Percentiles rank a stretch among this genome's conserved stretches.
These are phyloP conservation scores for Microcebus griseorufus DNA, from an alignment of 2,113 vertebrate species.

Conservation along the genomic window DNA sequence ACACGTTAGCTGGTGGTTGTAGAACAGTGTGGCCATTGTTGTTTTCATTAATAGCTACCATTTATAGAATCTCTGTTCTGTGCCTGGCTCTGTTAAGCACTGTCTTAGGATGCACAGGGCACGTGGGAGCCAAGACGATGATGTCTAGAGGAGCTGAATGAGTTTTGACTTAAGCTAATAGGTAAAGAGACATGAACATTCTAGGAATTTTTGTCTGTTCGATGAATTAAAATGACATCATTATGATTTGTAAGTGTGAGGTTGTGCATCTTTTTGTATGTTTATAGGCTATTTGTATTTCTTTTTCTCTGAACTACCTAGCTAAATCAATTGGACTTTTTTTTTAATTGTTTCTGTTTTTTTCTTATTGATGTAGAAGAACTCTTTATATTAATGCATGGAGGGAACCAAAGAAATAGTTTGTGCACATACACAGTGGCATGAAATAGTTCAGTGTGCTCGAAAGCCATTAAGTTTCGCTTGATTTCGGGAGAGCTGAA, in stretches of 20 bases:
- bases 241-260: neutral
- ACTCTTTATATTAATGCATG: neutral
- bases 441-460: neutral
- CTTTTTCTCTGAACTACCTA: neutral
- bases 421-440: neutral
- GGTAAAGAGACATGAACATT: neutral
- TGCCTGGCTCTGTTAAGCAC: neutral
- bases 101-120: neutral
- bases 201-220: neutral
- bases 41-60: neutral
- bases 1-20: neutral
- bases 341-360: neutral
- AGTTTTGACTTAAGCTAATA: neutral
- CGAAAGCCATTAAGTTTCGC: too few relatives aligned
- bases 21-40: neutral
- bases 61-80: neutral
- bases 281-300: neutral
- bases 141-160: neutral
- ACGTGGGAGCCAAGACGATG: neutral
- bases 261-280: neutral
- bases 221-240: neutral
- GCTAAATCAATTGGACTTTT: neutral
- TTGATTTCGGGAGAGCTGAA: neutral
- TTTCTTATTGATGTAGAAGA: neutral
- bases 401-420: neutral